Conservation (phyloP, 2,888 invertebrate species). For the Acanthosepion lycidas region DNA sequence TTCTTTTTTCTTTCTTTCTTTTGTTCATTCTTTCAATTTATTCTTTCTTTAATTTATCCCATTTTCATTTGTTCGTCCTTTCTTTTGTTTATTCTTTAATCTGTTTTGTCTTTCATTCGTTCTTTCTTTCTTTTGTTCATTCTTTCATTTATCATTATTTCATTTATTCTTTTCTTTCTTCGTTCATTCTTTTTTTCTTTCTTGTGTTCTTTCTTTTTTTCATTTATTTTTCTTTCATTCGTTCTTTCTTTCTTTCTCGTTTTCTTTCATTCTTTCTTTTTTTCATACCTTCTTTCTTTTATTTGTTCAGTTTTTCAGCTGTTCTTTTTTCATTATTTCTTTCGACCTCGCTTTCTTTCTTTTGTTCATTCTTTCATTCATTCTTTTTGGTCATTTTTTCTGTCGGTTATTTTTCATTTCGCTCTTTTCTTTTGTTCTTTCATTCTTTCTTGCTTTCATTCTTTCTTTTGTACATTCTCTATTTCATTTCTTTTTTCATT, state of each 20-base stretch:
- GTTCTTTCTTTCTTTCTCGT: background rate
- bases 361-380: no score
- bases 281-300: background rate
- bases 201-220: background rate
- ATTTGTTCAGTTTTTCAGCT: background rate
- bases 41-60: no score
- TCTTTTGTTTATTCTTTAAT: no score
- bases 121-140: background rate
- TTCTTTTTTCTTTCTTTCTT: no score
- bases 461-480: background rate
- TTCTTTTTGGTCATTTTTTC: no score
- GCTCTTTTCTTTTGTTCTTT: no score
- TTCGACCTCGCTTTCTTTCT: background rate
- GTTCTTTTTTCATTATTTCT: background rate
- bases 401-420: no score
- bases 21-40: no score
- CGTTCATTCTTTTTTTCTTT: background rate
- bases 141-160: no score
- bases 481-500: background rate
- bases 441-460: background rate
- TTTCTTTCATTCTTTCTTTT: background rate
- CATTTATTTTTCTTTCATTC: background rate
- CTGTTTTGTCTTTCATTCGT: no score
- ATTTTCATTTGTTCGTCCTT: background rate
- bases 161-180: background rate